Conservation (phyloP, 2,113 vertebrate genomes). For the Eolophus roseicapilla region DNA sequence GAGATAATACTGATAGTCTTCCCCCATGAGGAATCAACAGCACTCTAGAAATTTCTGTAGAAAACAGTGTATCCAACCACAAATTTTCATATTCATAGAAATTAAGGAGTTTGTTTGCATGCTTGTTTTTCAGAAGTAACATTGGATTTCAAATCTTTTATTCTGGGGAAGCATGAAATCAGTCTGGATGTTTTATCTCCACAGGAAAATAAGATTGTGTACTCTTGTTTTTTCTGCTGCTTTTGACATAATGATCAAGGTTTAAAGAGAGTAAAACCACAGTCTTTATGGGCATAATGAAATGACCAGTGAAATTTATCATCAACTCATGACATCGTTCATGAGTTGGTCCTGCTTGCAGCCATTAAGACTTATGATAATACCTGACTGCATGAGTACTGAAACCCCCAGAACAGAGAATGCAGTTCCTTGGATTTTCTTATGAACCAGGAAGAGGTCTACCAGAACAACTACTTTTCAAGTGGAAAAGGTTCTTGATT, state of each 20-base stretch:
- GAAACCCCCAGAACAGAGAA: not conserved
- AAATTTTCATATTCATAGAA: not conserved
- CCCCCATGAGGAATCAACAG: not conserved
- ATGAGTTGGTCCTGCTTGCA: not conserved
- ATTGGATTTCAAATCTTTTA: not conserved
- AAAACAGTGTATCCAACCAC: not conserved
- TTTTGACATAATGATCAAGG: not conserved
- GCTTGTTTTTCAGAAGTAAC: not conserved
- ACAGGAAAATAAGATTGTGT: not conserved
- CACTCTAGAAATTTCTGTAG: not conserved
- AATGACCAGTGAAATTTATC: not conserved
- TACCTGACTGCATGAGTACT: not conserved
- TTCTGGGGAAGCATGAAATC: not conserved
- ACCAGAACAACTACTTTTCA: not conserved
- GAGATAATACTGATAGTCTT: not conserved
- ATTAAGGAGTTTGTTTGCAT: not conserved
- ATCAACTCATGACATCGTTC: not conserved
- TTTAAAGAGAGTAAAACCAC: not conserved
- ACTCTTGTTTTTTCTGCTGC: not conserved
- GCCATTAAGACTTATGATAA: not conserved
- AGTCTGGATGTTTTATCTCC: not conserved
- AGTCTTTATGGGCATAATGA: not conserved
- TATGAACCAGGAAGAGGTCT: not conserved
- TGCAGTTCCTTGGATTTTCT: not conserved
- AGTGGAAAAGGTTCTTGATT: not conserved